These are phyloP conservation scores for Saturnia pavonia DNA, from an alignment of 2,888 invertebrate genomes.

Conservation along the genomic window DNA sequence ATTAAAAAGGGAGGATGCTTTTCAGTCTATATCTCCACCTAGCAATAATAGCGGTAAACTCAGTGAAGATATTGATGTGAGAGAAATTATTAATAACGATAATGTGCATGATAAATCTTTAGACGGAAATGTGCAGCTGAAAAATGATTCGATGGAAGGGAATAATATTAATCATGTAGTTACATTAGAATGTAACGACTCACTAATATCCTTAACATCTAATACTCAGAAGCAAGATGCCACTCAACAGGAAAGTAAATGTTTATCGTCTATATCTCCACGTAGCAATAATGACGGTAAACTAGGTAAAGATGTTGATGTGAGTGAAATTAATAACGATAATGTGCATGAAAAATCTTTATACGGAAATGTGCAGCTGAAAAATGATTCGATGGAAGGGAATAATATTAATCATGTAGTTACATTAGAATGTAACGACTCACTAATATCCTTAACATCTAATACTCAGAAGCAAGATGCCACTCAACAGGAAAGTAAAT, in stretches of 20 bases:
- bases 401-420: background rate
- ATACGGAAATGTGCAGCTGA: background rate
- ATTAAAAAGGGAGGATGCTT: constrained; percentile 76
- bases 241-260: no score
- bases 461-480: constrained; percentile 22
- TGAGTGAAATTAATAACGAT: constrained; percentile 44
- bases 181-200: constrained; percentile 23
- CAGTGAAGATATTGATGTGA: constrained; percentile 70
- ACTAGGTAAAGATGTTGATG: constrained; percentile 70
- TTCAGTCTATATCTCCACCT: constrained; percentile 74
- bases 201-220: background rate
- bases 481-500: no score
- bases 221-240: constrained; percentile 22
- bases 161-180: background rate
- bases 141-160: background rate
- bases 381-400: background rate
- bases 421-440: constrained; percentile 23
- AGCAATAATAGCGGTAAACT: constrained; percentile 73
- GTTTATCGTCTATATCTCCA: constrained; percentile 72
- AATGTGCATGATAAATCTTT: background rate
- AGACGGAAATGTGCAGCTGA: background rate
- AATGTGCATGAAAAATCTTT: background rate
- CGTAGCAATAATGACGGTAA: constrained; percentile 74
- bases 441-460: background rate
- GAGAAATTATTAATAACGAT: constrained; percentile 39